phyloP scores from a whole-genome alignment of 2,113 vertebrate genomes.

The Cavia porcellus region DNA sequence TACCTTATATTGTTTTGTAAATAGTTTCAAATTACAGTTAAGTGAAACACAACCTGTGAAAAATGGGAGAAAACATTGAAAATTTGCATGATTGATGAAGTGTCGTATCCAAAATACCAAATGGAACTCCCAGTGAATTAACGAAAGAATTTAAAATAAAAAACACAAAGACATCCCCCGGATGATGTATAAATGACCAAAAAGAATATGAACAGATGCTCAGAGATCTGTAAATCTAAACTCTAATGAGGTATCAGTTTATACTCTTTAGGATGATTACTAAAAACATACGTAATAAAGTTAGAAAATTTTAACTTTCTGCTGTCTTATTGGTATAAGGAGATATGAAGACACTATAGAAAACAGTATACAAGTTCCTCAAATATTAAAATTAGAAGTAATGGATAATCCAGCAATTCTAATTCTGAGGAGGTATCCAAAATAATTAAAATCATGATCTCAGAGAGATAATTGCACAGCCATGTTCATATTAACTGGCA shows the following conservation, averaged over 20 bases:
- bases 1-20: background rate
- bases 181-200: background rate
- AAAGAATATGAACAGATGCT: background rate
- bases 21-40: background rate
- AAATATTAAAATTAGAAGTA: background rate
- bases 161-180: background rate
- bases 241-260: too few species aligned
- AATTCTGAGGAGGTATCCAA: background rate
- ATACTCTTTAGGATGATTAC: background rate
- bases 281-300: background rate
- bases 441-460: background rate
- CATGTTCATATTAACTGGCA: background rate
- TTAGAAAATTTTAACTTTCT: background rate
- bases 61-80: background rate
- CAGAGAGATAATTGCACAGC: background rate
- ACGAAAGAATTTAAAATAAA: background rate
- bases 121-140: background rate
- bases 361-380: background rate
- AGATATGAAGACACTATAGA: background rate
- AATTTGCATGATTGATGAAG: background rate
- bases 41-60: background rate
- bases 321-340: accelerated
- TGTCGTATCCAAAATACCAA: background rate
- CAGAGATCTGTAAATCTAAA: background rate
- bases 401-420: background rate